phyloP scores from a whole-genome alignment of 2,113 vertebrate genomes.

The Bos indicus region DNA sequence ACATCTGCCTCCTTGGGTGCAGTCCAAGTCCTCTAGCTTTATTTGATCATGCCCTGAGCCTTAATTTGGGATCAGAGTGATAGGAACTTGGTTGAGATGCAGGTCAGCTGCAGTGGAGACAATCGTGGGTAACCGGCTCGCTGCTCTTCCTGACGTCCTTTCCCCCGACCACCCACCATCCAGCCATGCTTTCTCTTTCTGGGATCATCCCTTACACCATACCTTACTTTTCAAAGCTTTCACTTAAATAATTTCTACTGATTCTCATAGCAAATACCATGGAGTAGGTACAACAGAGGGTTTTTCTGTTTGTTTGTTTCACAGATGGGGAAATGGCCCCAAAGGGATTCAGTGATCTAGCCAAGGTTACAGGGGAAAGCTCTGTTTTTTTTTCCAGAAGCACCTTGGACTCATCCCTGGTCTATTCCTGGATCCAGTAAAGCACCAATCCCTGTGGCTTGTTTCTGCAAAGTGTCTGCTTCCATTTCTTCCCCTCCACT shows the following conservation, averaged over 20 bases:
- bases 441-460: neutral
- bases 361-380: neutral
- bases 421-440: neutral
- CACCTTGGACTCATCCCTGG: neutral
- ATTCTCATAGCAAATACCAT: neutral
- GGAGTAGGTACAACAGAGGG: neutral
- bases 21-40: neutral
- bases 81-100: neutral
- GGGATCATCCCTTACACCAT: neutral
- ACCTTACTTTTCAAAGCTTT: neutral
- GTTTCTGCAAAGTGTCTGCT: neutral
- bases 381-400: neutral
- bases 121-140: no score
- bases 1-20: neutral
- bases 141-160: neutral
- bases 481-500: neutral
- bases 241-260: neutral
- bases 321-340: neutral
- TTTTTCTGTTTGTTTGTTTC: neutral
- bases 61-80: neutral
- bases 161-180: neutral
- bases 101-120: neutral
- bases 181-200: neutral
- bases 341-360: neutral
- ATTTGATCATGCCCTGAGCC: neutral